Base-by-base conservation (phyloP, 2,888 invertebrate species). In the Ceriagrion tenellum region DNA sequence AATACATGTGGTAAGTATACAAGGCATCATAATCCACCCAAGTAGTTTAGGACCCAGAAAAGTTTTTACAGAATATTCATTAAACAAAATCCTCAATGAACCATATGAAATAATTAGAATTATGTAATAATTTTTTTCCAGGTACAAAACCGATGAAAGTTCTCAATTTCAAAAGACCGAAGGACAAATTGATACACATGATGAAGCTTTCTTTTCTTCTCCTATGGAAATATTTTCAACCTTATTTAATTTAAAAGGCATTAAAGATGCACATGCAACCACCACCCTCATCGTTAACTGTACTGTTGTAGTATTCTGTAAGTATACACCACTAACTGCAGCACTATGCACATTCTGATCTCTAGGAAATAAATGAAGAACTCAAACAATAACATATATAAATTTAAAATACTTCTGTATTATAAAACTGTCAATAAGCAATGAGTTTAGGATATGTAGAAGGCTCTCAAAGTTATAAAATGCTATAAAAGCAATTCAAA, bases 211-310 rank as follows among this genome's bases (percentile, higher is more conserved):
- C 26, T 47, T 69, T 74, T 93, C 93, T 26, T 47, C 35, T 0
- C 47, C 26, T 1, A 30, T 56, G 16, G 55, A 23, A 88, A 55
- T 30, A 12, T n/a, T 89, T 35, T 95, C 96, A 18, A 95, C 95
- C 26, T 47, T 98, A 74, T 98, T 98, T 96, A 98, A 98, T 97
- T 97, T 98, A 95, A 97, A 98, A 95, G 98, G 98, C 69, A 97
- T 98, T 93, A 98, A 98, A 96, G 97, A 98, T 95, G 98, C 98
- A 47, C 98, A 98, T 18, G 96, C 97, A 0, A 97, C 98, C 55
- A 98, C 98, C 0, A 97, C 98, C 47, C 97, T 96, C 88, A 98
- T 98, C 95, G 98, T 98, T 12, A 98, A 98, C 96, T 97, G 97
- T 96, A 97, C 97, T 81, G 97, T 98, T 93, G 96, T 97, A 8